Evolutionary conservation across 2,113 vertebrate species (phyloP), one percentile per base, ranked within the genome.

Genomic region (Heloderma charlesbogerti): DNA sequence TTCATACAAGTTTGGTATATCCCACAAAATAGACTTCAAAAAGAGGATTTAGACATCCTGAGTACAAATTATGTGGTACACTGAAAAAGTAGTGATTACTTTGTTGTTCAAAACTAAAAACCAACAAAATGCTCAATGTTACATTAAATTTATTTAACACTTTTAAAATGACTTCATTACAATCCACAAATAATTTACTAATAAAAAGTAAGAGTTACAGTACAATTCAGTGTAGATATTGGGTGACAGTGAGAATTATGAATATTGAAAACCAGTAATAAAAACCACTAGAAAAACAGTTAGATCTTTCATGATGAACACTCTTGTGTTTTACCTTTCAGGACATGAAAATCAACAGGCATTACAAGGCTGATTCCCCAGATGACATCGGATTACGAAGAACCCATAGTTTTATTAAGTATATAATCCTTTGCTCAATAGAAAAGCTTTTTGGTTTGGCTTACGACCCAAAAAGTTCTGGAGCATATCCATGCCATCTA

Each of bases 401-500:
- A 84, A 91, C 87, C 43, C 31, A 63, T 31, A n/a, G 91, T 87
- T 95, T 95, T 91, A 98, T 0, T 95, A 84, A 96, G 94, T 89
- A 66, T 6, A 81, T 78, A 99, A 97, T 93, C 99, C 99, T 96
- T 99, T 99, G 96, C 98, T 98, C 93, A 98, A 92, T 22, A 99
- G 98, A 95, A 99, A 99, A 37, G 98, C 98, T 69, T 98, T 98
- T 95, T 99, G 98, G 87, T 96, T 97, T 54, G 99, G 99, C 92
- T 97, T 97, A 92, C 98, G 98, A 54, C 97, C 97, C 34, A 99
- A 97, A 93, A 99, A 99, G 93, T 92, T 98, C 91, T 97, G 97
- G 90, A 99, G 97, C 98, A 99, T 98, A 92, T 98, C 98, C 97
- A 97, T 97, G 74, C 98, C 99, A 91, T 99, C 98, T 95, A 97